Conservation (phyloP, 2,888 invertebrate genomes). For the Phymatocera aterrima region DNA sequence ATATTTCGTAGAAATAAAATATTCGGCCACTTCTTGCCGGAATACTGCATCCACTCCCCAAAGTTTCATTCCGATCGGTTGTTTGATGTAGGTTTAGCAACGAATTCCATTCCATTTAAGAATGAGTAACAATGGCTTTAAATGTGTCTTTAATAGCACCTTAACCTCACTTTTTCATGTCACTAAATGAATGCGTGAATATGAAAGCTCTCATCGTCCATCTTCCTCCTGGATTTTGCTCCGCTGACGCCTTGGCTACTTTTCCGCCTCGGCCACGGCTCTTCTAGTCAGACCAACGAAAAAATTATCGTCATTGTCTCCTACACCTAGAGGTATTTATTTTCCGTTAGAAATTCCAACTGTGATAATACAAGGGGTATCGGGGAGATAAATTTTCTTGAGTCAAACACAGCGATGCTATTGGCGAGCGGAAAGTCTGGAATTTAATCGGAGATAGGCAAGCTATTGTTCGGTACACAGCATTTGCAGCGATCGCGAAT, state of each 20-base stretch:
- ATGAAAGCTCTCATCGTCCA: not conserved
- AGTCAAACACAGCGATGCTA: constrained; percentile 11
- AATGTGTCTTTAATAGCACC: too few relatives aligned
- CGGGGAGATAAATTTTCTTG: constrained; percentile 13
- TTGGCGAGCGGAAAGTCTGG: constrained; percentile 5
- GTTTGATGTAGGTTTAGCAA: too few relatives aligned
- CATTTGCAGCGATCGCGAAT: constrained; percentile 5
- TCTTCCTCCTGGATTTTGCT: too few relatives aligned
- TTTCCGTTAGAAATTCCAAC: not conserved
- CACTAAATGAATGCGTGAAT: not conserved
- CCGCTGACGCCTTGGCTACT: too few relatives aligned
- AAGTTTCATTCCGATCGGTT: too few relatives aligned
- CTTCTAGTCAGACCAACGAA: not conserved
- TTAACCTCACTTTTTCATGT: not conserved
- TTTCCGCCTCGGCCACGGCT: too few relatives aligned
- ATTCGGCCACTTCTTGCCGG: too few relatives aligned
- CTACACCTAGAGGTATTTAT: not conserved
- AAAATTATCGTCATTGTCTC: not conserved
- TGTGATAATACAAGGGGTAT: not conserved
- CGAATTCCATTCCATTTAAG: too few relatives aligned
- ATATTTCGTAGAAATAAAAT: too few relatives aligned
- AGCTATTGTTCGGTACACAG: not conserved
- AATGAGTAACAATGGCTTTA: too few relatives aligned
- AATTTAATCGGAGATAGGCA: constrained; percentile 12
- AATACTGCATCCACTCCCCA: too few relatives aligned